A percentile compares a stretch with the other conserved stretches of the same genome.
Conservation (phyloP, 2,113 vertebrate genomes). For the Marcusenius ussheri region DNA sequence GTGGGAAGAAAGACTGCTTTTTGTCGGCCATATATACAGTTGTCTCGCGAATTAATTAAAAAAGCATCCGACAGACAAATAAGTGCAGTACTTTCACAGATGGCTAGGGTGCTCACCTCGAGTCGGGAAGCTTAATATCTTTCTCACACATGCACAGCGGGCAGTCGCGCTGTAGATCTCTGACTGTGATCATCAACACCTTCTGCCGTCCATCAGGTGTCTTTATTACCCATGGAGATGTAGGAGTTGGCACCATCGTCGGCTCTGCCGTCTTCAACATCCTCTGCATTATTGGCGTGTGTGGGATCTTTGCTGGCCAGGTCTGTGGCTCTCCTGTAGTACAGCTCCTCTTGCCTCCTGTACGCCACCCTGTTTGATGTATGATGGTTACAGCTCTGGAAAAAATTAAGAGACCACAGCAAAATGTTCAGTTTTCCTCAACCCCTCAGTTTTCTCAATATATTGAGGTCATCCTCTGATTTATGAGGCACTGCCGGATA, state of each 20-base stretch:
- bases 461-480: background rate
- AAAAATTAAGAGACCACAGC: background rate
- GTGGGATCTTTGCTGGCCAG: conserved; percentile 79
- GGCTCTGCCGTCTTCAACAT: conserved; percentile 85
- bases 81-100: conserved; percentile 11
- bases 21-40: background rate
- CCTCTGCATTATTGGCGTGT: conserved; percentile 80
- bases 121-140: background rate
- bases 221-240: conserved; percentile 82
- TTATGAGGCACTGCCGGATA: background rate
- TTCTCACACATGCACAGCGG: background rate
- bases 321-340: conserved; percentile 37
- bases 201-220: conserved; percentile 60
- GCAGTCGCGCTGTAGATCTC: background rate
- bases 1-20: conserved; percentile 45
- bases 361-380: background rate
- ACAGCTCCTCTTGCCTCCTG: background rate
- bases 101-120: background rate
- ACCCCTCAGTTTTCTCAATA: too few relatives aligned
- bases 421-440: background rate
- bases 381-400: background rate
- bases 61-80: background rate
- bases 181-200: conserved; percentile 11
- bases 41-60: background rate
- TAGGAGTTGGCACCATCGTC: conserved; percentile 82